phyloP scores from a whole-genome alignment of 1,140 invertebrate genomes.

The Eumeta japonica region DNA sequence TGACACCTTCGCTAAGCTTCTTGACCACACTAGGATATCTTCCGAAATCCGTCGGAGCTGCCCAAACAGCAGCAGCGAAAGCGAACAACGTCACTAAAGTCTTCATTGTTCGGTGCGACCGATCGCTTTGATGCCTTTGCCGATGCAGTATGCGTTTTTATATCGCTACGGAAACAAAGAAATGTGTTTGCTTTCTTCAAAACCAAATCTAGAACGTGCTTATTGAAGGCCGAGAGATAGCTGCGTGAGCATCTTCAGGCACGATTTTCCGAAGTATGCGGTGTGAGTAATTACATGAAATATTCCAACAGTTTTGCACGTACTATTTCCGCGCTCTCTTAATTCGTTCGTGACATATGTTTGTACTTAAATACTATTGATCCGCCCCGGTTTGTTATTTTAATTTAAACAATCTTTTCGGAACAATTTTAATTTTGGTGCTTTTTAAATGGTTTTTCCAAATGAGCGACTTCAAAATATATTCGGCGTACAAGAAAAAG shows the following conservation, averaged over 20 bases:
- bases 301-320: no score
- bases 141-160: conserved; percentile 35
- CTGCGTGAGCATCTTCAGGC: conserved; percentile 8
- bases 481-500: no score
- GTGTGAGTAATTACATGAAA: conserved; percentile 1
- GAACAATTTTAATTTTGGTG: no score
- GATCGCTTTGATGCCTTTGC: conserved; percentile 24
- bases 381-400: no score
- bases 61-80: conserved; percentile 22
- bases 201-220: conserved; percentile 35
- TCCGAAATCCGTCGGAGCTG: conserved; percentile 21
- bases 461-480: no score
- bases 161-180: conserved; percentile 24
- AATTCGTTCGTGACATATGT: no score
- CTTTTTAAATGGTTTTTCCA: no score
- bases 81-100: conserved; percentile 31
- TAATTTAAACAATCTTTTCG: no score
- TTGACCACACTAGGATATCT: conserved; percentile 2
- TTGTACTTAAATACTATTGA: no score
- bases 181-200: conserved; percentile 6
- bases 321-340: no score
- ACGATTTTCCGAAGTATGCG: conserved; percentile 7
- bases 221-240: conserved; percentile 8
- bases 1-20: conserved; percentile 12
- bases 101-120: conserved; percentile 31